Evolutionary conservation across 2,888 invertebrate species (phyloP).

Genomic region (Stenotaenia linearis): DNA sequence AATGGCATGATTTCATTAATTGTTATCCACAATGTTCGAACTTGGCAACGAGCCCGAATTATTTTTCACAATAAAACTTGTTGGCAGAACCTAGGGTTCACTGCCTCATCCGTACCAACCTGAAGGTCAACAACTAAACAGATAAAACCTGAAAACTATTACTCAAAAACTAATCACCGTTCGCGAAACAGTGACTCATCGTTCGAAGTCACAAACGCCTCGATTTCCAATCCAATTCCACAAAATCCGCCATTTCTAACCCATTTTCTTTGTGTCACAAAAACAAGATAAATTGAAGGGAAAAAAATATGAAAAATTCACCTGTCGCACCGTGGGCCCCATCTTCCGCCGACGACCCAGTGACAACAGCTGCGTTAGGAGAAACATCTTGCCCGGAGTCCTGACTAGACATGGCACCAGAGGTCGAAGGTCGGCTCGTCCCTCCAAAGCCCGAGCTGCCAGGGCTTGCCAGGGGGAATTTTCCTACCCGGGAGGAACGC

Average conservation of each 20-base stretch:
- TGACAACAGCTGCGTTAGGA: slow-evolving; percentile 44
- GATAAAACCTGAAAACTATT: background rate
- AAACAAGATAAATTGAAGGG: no score
- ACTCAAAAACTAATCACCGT: background rate
- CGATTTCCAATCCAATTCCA: no score
- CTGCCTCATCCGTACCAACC: background rate
- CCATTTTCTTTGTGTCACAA: no score
- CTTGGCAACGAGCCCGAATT: background rate
- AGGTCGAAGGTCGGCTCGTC: slow-evolving; percentile 39
- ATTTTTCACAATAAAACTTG: slow-evolving; percentile 5
- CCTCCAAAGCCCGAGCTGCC: slow-evolving; percentile 36
- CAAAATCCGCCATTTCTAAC: no score
- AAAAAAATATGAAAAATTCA: no score
- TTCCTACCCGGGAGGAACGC: slow-evolving; percentile 51
- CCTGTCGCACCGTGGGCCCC: slow-evolving; percentile 34
- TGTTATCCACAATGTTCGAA: background rate
- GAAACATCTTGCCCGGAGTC: slow-evolving; percentile 36
- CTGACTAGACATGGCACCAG: slow-evolving; percentile 49
- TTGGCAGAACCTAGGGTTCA: slow-evolving; percentile 13
- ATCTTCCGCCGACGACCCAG: slow-evolving; percentile 42
- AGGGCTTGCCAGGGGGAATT: slow-evolving; percentile 43
- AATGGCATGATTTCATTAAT: background rate
- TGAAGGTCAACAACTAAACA: slow-evolving; percentile 15
- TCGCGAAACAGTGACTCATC: background rate
- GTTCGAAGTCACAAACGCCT: background rate